A percentile compares a stretch with the other conserved stretches of the same genome.
phyloP scores from a whole-genome alignment of 64 coral and sea anemone species.

The Montipora capricornis region DNA sequence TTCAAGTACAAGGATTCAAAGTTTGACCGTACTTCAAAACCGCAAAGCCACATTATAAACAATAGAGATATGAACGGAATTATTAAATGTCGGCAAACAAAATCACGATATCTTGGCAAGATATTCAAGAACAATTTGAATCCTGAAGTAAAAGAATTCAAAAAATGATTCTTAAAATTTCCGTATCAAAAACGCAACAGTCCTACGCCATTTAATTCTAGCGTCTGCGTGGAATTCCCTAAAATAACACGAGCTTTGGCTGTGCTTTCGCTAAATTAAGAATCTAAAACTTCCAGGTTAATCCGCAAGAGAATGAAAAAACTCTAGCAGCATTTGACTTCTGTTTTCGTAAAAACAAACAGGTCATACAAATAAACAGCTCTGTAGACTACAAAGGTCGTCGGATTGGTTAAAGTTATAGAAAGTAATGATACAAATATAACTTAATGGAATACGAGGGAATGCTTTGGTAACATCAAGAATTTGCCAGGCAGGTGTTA shows the following conservation, averaged over 20 bases:
- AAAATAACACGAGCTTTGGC: not conserved
- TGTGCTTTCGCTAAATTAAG: not conserved
- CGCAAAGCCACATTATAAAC: slow-evolving; percentile 7
- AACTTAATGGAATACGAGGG: not conserved
- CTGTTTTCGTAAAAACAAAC: not conserved
- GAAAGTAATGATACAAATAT: not conserved
- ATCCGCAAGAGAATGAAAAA: slow-evolving; percentile 18
- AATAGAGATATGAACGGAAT: not conserved
- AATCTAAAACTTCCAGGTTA: not conserved
- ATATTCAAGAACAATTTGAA: not conserved
- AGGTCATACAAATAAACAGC: not conserved
- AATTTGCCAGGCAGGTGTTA: no score
- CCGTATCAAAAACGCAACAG: not conserved
- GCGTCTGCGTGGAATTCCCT: not conserved
- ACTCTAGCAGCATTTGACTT: not conserved
- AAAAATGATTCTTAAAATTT: slow-evolving; percentile 25
- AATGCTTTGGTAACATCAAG: no score
- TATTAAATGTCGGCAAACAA: not conserved
- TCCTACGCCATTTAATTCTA: not conserved
- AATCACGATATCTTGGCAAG: not conserved
- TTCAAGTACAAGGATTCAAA: not conserved
- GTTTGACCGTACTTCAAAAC: not conserved
- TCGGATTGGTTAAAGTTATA: not conserved
- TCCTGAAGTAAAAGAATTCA: slow-evolving; percentile 1
- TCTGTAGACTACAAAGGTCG: not conserved